Base-by-base conservation (phyloP, 2,888 invertebrate species). In the Epinotia bilunana region DNA sequence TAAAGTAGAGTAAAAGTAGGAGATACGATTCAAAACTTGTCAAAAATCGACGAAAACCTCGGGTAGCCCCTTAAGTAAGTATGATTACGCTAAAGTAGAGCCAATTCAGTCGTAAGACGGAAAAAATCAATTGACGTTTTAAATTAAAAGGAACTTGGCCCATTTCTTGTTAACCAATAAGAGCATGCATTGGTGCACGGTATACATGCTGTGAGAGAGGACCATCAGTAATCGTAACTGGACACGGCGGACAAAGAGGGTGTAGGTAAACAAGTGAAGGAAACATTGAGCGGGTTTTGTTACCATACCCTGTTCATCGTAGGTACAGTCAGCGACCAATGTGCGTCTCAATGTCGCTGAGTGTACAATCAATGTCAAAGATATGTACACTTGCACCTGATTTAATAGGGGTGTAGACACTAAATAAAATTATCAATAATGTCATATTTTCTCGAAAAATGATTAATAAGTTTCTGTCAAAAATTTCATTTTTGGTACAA, bases 181-280 rank as follows among this genome's bases (percentile, higher is more conserved):
- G 20, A 43, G 12, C 67, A 75, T 75, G 75, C 72, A 72, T 61
- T 65, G 33, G 43, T 61, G 71, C 18, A 64, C 61, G 72, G 20
- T 72, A 64, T 53, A 39, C 61, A 39, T 64, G 67, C 20, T 18
- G 64, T 67, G 43, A 60, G 46, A 57, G 58, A 49, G 65, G 61
- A 60, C 62, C 23, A 58, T 61, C 79, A 81, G 55, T 57, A 80
- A 81, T 79, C 73, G 87, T 79, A 83, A 90, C 80, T 71, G 77
- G 83, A 88, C 81, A 84, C 88, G 81, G n/a, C 68, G 80, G 83
- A 86, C 85, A 86, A 88, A 86, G 83, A 86, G 78, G 80, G 82
- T 81, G 77, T 82, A 79, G 77, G 79, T 77, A 76, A 81, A 53
- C 67, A 55, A 62, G 74, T 78, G 83, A 86, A 87, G 87, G 83